Conservation (phyloP, 2,113 vertebrate genomes). For the Candoia aspera region DNA sequence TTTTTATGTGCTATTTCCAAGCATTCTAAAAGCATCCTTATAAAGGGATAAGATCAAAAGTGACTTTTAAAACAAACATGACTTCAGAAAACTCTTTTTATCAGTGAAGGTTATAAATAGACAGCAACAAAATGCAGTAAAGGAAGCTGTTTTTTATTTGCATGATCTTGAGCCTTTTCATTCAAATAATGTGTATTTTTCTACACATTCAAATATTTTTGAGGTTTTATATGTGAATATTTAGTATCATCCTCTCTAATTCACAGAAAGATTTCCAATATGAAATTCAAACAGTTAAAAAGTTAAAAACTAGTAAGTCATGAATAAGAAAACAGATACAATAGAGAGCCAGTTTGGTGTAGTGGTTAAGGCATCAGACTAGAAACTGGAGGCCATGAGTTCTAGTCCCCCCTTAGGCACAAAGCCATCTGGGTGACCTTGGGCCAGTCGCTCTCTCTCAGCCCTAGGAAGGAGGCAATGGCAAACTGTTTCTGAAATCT, state of each 20-base stretch:
- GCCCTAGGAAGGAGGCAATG: too few species aligned
- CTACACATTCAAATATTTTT: neutral
- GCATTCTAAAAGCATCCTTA: neutral
- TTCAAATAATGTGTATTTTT: neutral
- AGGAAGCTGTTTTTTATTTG: neutral
- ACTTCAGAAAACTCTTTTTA: neutral
- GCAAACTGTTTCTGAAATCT: too few species aligned
- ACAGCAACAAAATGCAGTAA: neutral
- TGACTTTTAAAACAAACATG: neutral
- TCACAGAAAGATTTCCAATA: neutral
- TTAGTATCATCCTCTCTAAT: neutral
- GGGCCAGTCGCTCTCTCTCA: too few species aligned
- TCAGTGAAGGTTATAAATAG: neutral
- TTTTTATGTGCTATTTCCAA: neutral
- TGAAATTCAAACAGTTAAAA: neutral
- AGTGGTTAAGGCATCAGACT: too few species aligned
- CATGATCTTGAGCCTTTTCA: neutral
- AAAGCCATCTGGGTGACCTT: too few species aligned
- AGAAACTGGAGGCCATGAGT: too few species aligned
- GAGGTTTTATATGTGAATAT: neutral
- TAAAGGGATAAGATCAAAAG: neutral
- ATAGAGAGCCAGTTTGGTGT: too few species aligned
- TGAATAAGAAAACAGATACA: neutral
- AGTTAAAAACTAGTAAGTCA: neutral
- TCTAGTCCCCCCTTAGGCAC: too few species aligned